A percentile compares a stretch with the other conserved stretches of the same genome.
Evolutionary conservation across 2,113 vertebrate species (phyloP).

Genomic region (Rhinoptilus africanus): DNA sequence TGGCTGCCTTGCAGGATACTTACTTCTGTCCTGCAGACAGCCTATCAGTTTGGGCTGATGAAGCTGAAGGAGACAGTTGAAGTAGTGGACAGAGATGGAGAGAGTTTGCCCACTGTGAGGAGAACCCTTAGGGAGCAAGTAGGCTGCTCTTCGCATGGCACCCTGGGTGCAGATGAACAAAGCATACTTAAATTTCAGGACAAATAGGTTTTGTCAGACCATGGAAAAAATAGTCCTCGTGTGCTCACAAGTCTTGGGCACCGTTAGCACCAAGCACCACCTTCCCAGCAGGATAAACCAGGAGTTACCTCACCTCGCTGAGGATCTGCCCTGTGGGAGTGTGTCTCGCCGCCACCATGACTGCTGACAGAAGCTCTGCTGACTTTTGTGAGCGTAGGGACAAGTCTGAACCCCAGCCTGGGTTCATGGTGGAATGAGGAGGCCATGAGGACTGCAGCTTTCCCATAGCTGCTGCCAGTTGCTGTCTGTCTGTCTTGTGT

Average conservation of each 20-base stretch:
- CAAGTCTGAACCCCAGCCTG: too few species aligned
- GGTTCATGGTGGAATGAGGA: neutral
- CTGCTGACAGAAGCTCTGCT: neutral
- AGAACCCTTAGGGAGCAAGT: neutral
- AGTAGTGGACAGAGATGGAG: neutral
- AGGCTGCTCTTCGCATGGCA: neutral
- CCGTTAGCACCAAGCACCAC: neutral
- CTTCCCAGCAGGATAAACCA: neutral
- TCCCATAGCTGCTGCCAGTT: neutral
- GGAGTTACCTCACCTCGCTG: neutral
- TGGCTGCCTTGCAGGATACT: neutral
- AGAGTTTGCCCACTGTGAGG: neutral
- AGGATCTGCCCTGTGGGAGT: neutral
- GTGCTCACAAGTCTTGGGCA: neutral
- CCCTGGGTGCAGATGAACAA: rapidly evolving
- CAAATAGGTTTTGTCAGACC: neutral
- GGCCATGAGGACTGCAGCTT: neutral
- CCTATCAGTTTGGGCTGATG: neutral
- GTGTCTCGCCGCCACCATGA: neutral
- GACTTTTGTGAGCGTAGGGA: neutral
- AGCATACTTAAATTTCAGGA: neutral
- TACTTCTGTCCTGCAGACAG: neutral
- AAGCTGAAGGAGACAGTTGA: neutral
- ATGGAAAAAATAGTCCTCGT: neutral
- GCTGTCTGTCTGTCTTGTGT: neutral